Base-by-base conservation (phyloP, 2,888 invertebrate genomes). In the Pelosia muscerda region DNA sequence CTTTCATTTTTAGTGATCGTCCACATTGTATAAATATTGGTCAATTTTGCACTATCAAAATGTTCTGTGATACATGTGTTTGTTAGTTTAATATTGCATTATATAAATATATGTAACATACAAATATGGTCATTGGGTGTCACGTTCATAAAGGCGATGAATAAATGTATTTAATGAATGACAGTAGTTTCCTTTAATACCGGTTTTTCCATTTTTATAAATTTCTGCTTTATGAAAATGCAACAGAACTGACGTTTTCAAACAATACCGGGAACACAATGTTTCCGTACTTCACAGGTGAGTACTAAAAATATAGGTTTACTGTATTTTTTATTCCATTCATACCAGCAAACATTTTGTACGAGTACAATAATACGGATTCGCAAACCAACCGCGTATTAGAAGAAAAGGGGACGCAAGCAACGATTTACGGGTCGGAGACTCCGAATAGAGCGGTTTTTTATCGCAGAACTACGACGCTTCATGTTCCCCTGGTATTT, bases 41-140 rank as follows among this genome's bases (percentile, higher is more conserved):
- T 94, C 93, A 94, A 94, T 94, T 94, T 93, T 86, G 90, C 90
- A 92, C 93, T 93, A 93, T 94, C 93, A 92, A 92, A 92, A 91
- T 92, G 88, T 93, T 93, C 93, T 94, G 94, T 94, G 94, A 94
- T 94, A 93, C 84, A 92, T 92, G 89, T 90, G 87, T 93, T 92
- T 93, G 86, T 92, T 90, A 90, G 86, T 91, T 92, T 85, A 78
- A 84, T 80, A 85, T 84, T 85, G 84, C 82, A 84, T 85, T 84
- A 84, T 84, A 82, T 82, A 73, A 74, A 78, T 79, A 81, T 81
- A 78, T 85, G 80, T 85, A 83, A 84, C 78, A 82, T 84, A 84
- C 83, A 84, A 76, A 79, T 78, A 88, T 88, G 90, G 92, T 93
- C 91, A 92, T 92, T 92, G 88, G 86, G 83, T 94, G 92, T 94